A percentile compares a stretch with the other conserved stretches of the same genome.
These are phyloP conservation scores for Paracentrotus lividus DNA, from an alignment of 53 echinoderm and acorn worm species.

Conservation along the genomic window DNA sequence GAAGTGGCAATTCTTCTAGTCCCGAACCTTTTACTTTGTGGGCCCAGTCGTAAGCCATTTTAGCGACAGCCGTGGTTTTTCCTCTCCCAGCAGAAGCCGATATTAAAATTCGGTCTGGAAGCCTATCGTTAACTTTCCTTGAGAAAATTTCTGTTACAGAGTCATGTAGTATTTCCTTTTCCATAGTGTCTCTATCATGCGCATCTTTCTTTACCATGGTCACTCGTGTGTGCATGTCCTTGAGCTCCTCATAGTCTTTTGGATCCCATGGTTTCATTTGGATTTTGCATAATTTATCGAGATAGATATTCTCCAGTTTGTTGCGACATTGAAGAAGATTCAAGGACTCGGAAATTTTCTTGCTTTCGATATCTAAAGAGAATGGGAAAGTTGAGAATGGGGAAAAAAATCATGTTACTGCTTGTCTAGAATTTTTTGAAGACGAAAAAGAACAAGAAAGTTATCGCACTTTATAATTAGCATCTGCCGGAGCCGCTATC, in stretches of 20 bases:
- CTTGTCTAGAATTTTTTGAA: too few species aligned
- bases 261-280: too few species aligned
- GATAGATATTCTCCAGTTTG: neutral
- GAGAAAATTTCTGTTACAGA: neutral
- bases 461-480: too few species aligned
- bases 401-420: too few species aligned
- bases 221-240: too few species aligned
- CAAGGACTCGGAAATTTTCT: neutral
- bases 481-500: too few species aligned
- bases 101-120: neutral
- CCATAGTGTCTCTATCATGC: neutral
- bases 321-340: neutral
- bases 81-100: conserved; percentile 11
- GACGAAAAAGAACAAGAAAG: too few species aligned
- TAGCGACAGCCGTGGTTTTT: conserved; percentile 37
- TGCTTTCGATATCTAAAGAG: neutral
- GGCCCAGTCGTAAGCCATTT: conserved; percentile 38
- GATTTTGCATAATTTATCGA: too few species aligned
- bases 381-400: too few species aligned
- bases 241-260: neutral
- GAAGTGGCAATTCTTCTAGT: neutral
- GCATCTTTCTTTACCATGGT: neutral
- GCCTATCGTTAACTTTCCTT: too few species aligned
- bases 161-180: neutral
- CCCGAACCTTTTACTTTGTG: neutral